Percentiles rank a stretch among this genome's conserved stretches.
Evolutionary conservation across 2,113 vertebrate genomes (phyloP).

Genomic region (Oreochromis tanganicae): DNA sequence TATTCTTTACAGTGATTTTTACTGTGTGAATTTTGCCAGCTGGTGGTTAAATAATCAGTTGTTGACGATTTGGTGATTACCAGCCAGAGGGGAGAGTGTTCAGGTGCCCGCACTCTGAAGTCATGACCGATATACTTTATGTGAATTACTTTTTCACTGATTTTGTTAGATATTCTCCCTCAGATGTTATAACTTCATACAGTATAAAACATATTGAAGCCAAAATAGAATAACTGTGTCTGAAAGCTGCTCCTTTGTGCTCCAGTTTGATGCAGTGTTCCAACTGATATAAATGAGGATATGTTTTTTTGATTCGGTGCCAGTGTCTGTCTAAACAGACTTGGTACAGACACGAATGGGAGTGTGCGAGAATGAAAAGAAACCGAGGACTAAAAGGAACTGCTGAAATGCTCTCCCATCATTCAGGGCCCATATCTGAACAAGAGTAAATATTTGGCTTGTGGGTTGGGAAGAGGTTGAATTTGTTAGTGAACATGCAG

Average conservation of each 20-base stretch:
- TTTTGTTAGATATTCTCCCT: background rate
- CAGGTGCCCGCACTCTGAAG: background rate
- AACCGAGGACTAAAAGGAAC: background rate
- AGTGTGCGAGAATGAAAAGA: background rate
- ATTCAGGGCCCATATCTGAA: constrained; percentile 47
- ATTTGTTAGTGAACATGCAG: constrained; percentile 36
- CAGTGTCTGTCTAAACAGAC: background rate
- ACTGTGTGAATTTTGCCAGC: background rate
- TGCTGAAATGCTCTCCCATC: constrained; percentile 26
- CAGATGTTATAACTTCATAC: background rate
- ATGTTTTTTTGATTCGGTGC: background rate
- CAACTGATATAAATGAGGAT: background rate
- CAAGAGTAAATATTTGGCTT: constrained; percentile 66
- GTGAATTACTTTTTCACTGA: background rate
- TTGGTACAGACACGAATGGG: background rate
- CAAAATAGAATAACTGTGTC: background rate
- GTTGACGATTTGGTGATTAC: background rate
- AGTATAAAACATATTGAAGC: background rate
- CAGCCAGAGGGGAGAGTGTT: background rate
- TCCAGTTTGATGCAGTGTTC: background rate
- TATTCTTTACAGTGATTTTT: background rate
- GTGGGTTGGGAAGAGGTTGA: constrained; percentile 51
- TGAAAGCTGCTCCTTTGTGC: background rate
- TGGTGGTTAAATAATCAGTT: background rate
- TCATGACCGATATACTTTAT: background rate